Evolutionary conservation across 64 coral and sea anemone species (phyloP), one percentile per base, ranked within the genome.

Genomic region (Astreopora myriophthalma): DNA sequence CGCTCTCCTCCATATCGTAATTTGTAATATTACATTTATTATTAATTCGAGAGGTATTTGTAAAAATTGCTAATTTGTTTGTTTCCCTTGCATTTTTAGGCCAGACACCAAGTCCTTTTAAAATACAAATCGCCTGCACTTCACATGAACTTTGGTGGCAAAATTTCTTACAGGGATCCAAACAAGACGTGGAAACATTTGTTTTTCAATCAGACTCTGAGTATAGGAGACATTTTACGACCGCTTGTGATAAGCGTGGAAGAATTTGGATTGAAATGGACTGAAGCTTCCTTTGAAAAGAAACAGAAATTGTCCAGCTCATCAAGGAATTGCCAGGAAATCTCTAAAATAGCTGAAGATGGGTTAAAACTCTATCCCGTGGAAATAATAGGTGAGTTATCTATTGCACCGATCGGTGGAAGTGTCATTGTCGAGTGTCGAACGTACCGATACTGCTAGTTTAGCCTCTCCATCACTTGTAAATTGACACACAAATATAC

Each of bases 131-230:
- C 95, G 0, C 95, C 95, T 8, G 95, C 95, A 0, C 34, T 97
- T 16, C 95, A 97, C 44, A 97, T 97, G 95, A 94, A 86, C 64
- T 13, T 97, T 16, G 84, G 95, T 49, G 95, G 86, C 0, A 97
- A 94, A 48, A 75, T 97, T 16, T 84, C 92, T 16, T 97, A 97
- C 23, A 93, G 80, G 86, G 95, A 97, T 65, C 85, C 37, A 20
- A 97, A 81, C 66, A 94, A 34, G 39, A 97, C 91, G 6, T 67
- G 69, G 17, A 97, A 91, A 34, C 93, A 90, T 68, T 66, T 97
- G 25, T 97, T 94, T 63, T 86, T 97, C 24, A 89, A 87, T 48
- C 91, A 86, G 22, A 80, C 69, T 25, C 25, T 97, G 57, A 71
- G 14, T 32, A 87, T 94, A 26, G 81, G 73, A 6, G 95, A 97